A percentile compares a stretch with the other conserved stretches of the same genome.
Evolutionary conservation across 2,113 vertebrate genomes (phyloP).

Genomic region (Erythrolamprus reginae): DNA sequence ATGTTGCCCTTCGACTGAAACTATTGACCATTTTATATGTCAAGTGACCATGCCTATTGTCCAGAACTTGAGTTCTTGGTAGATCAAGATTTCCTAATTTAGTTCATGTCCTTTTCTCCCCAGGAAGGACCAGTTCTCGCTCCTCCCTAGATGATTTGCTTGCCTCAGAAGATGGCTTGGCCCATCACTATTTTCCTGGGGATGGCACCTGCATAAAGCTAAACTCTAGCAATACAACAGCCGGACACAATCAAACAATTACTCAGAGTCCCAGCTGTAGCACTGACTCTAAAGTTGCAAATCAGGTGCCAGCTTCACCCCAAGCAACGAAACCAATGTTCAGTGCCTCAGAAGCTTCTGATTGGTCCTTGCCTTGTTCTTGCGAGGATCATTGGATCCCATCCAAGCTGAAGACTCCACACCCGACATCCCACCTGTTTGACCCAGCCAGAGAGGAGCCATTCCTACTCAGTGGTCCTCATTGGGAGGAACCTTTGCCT

Average conservation of each 20-base stretch:
- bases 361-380: neutral
- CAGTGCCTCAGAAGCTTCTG: neutral
- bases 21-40: neutral
- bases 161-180: neutral
- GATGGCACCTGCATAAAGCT: neutral
- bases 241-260: neutral
- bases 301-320: neutral
- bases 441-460: neutral
- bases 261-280: neutral
- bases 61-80: neutral
- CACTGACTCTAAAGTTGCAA: neutral
- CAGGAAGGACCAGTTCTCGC: slow-evolving; percentile 28
- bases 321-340: neutral
- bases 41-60: neutral
- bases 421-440: neutral
- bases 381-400: neutral
- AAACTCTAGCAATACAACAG: neutral
- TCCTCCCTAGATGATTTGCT: neutral
- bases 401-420: neutral
- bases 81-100: neutral
- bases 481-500: neutral
- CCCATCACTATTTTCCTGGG: neutral
- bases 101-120: neutral
- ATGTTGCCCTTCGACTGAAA: neutral
- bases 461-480: neutral